phyloP scores from a whole-genome alignment of 2,797 vertebrate species.

The Lophius americanus region DNA sequence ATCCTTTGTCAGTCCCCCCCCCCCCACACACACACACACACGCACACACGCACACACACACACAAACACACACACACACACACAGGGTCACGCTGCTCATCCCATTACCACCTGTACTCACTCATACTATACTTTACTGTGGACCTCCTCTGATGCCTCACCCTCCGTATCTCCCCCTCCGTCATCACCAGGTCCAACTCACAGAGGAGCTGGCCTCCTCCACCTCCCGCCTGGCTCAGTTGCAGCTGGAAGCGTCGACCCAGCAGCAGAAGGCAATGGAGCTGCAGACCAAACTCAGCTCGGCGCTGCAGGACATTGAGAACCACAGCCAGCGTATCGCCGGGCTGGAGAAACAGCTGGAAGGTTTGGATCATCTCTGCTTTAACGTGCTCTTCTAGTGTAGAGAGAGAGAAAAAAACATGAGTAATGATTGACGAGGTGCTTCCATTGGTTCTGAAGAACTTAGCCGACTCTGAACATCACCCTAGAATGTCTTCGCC shows the following conservation, averaged over 20 bases:
- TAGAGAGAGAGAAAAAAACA: neutral
- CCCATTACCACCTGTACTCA: slow-evolving; percentile 15
- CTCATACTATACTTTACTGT: neutral
- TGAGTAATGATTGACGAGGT: too few species aligned
- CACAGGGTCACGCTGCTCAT: slow-evolving; percentile 55
- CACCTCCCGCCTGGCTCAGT: slow-evolving; percentile 85
- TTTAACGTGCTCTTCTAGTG: neutral
- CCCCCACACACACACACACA: neutral
- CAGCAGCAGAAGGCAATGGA: slow-evolving; percentile 90
- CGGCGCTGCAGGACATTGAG: slow-evolving; percentile 83
- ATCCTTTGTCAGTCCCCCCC: slow-evolving; percentile 24
- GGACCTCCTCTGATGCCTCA: neutral
- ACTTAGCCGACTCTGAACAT: too few species aligned
- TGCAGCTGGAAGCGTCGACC: slow-evolving; percentile 88
- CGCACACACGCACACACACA: too few species aligned
- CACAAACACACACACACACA: slow-evolving; percentile 1
- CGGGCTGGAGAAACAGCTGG: slow-evolving; percentile 82
- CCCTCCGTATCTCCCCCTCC: slow-evolving; percentile 13
- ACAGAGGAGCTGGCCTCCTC: slow-evolving; percentile 89
- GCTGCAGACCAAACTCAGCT: slow-evolving; percentile 85
- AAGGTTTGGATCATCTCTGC: slow-evolving; percentile 74
- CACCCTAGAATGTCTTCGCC: neutral
- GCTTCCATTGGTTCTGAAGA: too few species aligned
- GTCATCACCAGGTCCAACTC: slow-evolving; percentile 83
- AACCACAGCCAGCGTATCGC: slow-evolving; percentile 66